Base-by-base conservation (phyloP, 2,113 vertebrate genomes). In the Chaetodon trifascialis region DNA sequence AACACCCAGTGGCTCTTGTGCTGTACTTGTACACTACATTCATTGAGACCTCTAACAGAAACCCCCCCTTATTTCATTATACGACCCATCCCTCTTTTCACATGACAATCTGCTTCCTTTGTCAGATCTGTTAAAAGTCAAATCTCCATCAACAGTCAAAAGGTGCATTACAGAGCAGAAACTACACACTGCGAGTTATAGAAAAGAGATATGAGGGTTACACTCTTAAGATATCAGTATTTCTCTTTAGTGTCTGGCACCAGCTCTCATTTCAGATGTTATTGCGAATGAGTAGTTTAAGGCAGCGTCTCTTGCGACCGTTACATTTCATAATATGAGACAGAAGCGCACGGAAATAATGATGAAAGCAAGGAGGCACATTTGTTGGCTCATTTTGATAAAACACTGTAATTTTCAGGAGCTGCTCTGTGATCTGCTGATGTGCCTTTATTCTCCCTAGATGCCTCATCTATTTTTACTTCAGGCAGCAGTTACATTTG, bases 401-500 rank as follows among this genome's bases (percentile, higher is more conserved):
- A 78, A 86, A 59, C 23, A 36, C 47, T 44, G 36, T 60, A 74
- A 82, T 84, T 46, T 65, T 71, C 51, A 36, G 19, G 0, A 62
- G 30, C 30, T 16, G 17, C 0, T 63, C 34, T 65, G 11, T 76
- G 78, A 69, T 76, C 62, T 65, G 78, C 54, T 60, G 30, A 25
- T 30, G 30, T 30, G 12, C 7, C 21, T 10, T 60, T 64, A 36
- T n/a, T 46, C 55, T 72, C 76, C 42, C 59, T 19, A 19, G 7
- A 66, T 34, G 63, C 60, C 25, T 80, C 40, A 54, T 84, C 55
- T 69, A 40, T 69, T 85, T 82, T 40, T 76, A 70, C 80, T 66
- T 34, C 47, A 73, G 80, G 1, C 21, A 36, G 64, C 70, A 54
- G 81, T 86, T 79, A 76, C 38, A 34, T 80, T 58, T 65, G 49